Conservation (phyloP, 2,113 vertebrate genomes). For the Periophthalmodon schlosseri region DNA sequence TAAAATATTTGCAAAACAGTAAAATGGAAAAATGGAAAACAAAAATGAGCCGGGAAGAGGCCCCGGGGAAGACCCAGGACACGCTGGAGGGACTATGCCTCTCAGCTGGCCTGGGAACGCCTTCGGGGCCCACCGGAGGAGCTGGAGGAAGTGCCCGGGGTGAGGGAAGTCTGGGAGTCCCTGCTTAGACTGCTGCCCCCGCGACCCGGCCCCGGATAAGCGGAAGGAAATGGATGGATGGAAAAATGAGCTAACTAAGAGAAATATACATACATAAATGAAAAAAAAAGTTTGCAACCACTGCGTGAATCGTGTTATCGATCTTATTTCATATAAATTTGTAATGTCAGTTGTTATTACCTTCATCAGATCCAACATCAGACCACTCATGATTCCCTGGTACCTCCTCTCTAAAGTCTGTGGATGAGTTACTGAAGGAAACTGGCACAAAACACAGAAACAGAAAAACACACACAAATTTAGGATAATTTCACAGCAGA, state of each 20-base stretch:
- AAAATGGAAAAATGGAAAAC: background rate
- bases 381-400: conserved; percentile 91
- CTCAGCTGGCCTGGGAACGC: too few species aligned
- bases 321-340: conserved; percentile 10
- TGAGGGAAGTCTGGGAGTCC: too few species aligned
- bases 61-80: too few species aligned
- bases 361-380: conserved; percentile 98
- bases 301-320: background rate
- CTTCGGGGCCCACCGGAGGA: too few species aligned
- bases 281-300: background rate
- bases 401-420: conserved; percentile 97
- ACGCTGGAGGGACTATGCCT: too few species aligned
- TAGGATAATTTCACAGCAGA: conserved; percentile 21
- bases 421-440: conserved; percentile 97
- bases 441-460: conserved; percentile 75
- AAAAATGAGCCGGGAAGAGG: background rate
- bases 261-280: background rate
- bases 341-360: conserved; percentile 64
- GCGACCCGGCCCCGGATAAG: too few species aligned
- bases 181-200: too few species aligned
- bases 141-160: too few species aligned
- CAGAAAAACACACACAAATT: background rate
- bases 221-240: too few species aligned
- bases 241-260: background rate
- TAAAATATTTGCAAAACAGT: too few species aligned